These are phyloP conservation scores for pig (Sus scrofa) DNA, from an alignment of 2,113 vertebrate genomes.

Conservation along the genomic window T2T-Sscrofa CM000812.6:252967001-252967500, in stretches of 20 bases:
- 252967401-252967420: not conserved
- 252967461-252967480: not conserved
- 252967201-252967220: conserved; percentile 2
- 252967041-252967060: too few relatives aligned
- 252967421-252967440: not conserved
- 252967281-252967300: not conserved
- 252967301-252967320: not conserved
- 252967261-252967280: not conserved
- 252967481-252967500: not conserved
- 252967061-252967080: too few relatives aligned
- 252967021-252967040: too few relatives aligned
- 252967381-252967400: not conserved
- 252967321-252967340: conserved; percentile 46
- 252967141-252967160: not conserved
- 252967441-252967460: too few relatives aligned
- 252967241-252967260: conserved; percentile 1
- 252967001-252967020: too few relatives aligned
- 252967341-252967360: conserved; percentile 6
- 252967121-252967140: too few relatives aligned
- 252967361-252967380: not conserved
- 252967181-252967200: conserved; percentile 24
- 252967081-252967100: too few relatives aligned
- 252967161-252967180: not conserved
- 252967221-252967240: conserved; percentile 29
- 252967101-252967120: too few relatives aligned